These are phyloP conservation scores for Aythya baeri DNA, from an alignment of 2,113 vertebrate species.

Conservation along the genomic window DNA sequence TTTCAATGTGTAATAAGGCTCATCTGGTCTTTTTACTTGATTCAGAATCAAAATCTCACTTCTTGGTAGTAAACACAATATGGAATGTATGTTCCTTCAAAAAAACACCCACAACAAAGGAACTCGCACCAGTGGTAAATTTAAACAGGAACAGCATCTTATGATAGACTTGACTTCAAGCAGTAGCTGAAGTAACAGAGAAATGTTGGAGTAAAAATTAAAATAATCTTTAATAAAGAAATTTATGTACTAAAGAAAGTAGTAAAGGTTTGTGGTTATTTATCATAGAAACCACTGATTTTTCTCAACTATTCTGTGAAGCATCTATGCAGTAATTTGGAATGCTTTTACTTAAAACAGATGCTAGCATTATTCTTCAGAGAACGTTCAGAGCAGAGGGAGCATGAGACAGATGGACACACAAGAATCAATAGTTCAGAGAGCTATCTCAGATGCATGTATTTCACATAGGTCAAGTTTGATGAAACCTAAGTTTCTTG, in stretches of 20 bases:
- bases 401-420: constrained; percentile 17
- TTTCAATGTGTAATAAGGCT: background rate
- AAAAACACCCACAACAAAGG: background rate
- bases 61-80: background rate
- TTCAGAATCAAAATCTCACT: background rate
- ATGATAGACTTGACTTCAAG: background rate
- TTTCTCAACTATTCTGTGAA: constrained; percentile 40
- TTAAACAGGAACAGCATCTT: background rate
- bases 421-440: constrained; percentile 27
- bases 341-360: constrained; percentile 57
- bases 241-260: background rate
- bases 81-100: background rate
- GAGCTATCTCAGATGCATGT: background rate
- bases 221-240: constrained; percentile 2
- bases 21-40: background rate
- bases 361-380: constrained; percentile 57
- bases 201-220: background rate
- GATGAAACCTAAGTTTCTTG: background rate
- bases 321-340: constrained; percentile 43
- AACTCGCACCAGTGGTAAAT: background rate
- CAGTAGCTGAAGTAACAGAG: background rate
- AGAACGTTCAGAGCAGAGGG: constrained; percentile 18
- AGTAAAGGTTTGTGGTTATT: constrained; percentile 15
- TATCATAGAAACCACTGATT: constrained; percentile 23
- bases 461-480: background rate